Conservation (phyloP, 2,113 vertebrate genomes). For the Danionella cerebrum region DNA sequence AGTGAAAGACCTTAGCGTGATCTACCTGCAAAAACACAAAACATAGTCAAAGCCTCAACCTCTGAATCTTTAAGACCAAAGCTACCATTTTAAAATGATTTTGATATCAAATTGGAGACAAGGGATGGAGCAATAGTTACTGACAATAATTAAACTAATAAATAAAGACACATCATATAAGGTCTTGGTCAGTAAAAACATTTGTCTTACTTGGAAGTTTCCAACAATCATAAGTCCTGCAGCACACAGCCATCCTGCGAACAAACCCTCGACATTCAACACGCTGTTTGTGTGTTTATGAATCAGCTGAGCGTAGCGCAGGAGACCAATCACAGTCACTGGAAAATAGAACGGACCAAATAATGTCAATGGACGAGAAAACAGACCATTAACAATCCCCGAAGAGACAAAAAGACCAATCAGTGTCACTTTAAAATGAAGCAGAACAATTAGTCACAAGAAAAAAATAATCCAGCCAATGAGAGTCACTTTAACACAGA, state of each 20-base stretch:
- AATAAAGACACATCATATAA: too few species aligned
- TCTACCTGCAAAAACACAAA: conserved; percentile 63
- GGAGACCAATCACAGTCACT: conserved; percentile 76
- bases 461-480: too few species aligned
- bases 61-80: too few species aligned
- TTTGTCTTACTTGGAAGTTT: conserved; percentile 79
- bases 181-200: too few species aligned
- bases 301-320: conserved; percentile 75
- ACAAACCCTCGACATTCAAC: conserved; percentile 72
- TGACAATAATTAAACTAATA: too few species aligned
- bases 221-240: conserved; percentile 79
- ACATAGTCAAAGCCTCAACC: neutral
- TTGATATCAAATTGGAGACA: too few species aligned
- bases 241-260: conserved; percentile 71
- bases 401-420: too few species aligned
- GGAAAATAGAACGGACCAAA: conserved; percentile 4
- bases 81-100: too few species aligned
- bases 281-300: conserved; percentile 70
- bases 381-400: too few species aligned
- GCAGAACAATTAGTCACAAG: too few species aligned
- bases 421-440: neutral
- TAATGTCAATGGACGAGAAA: neutral
- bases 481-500: neutral
- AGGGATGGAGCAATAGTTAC: too few species aligned
- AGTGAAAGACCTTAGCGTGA: conserved; percentile 78